phyloP scores from a whole-genome alignment of 2,888 invertebrate genomes.

The Troglohyphantes excavatus region DNA sequence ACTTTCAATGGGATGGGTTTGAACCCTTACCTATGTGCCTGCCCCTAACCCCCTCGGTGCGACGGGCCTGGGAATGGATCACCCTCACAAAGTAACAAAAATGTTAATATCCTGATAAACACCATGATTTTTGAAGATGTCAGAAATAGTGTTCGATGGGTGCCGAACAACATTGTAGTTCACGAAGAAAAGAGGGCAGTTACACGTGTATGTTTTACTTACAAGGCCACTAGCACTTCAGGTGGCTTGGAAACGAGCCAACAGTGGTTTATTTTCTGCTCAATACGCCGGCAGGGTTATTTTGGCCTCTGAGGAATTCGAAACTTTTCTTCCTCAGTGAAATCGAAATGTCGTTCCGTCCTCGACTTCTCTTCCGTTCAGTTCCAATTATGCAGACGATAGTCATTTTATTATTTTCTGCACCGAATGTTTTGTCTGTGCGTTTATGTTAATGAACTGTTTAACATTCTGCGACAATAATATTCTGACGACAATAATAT shows the following conservation, averaged over 20 bases:
- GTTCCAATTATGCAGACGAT: neutral
- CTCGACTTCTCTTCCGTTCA: neutral
- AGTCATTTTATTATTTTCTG: too few species aligned
- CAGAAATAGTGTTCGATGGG: neutral
- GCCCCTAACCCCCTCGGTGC: too few species aligned
- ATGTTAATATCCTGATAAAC: too few species aligned
- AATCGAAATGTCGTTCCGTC: neutral
- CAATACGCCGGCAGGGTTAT: conserved; percentile 9
- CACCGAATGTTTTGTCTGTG: too few species aligned
- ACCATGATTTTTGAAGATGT: neutral
- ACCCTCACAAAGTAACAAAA: too few species aligned
- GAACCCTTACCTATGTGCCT: too few species aligned
- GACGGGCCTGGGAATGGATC: too few species aligned
- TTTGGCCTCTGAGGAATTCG: conserved; percentile 14
- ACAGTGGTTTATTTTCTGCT: conserved; percentile 23
- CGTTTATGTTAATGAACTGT: too few species aligned
- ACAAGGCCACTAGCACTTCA: conserved; percentile 24
- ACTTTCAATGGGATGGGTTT: too few species aligned
- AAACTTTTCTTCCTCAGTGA: neutral
- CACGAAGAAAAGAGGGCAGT: neutral
- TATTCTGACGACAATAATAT: too few species aligned
- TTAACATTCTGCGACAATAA: too few species aligned
- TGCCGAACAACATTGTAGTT: too few species aligned
- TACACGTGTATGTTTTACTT: conserved; percentile 20
- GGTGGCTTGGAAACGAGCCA: neutral